Percentiles rank a stretch among this genome's conserved stretches.
Evolutionary conservation across 92 coral and sea anemone species (phyloP).

Genomic region (Zoanthus sociatus): DNA sequence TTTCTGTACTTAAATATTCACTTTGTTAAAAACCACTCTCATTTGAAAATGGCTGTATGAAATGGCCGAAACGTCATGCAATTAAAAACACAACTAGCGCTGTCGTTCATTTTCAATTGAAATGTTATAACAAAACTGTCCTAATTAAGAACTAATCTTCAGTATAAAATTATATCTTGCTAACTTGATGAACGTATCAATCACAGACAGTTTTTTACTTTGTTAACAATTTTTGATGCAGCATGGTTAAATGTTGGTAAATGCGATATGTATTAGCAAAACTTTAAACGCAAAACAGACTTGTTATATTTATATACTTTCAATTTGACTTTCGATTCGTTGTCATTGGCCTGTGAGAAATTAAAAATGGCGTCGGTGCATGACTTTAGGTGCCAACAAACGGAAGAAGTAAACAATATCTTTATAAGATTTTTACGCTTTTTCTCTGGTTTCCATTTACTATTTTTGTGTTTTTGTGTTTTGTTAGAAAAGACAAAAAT

Average conservation of each 20-base stretch:
- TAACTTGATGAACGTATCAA: no score
- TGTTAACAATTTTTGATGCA: slow-evolving; percentile 55
- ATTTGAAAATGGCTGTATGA: no score
- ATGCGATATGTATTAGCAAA: slow-evolving; percentile 61
- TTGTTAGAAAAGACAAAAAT: slow-evolving; percentile 20
- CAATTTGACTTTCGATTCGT: slow-evolving; percentile 45
- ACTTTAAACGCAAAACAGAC: slow-evolving; percentile 68
- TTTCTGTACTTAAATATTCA: no score
- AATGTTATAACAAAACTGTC: no score
- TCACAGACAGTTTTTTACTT: no score
- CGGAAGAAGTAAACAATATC: slow-evolving; percentile 40
- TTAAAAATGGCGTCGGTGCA: slow-evolving; percentile 57
- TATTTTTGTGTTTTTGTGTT: slow-evolving; percentile 79
- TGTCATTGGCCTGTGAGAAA: slow-evolving; percentile 79
- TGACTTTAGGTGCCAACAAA: slow-evolving; percentile 64
- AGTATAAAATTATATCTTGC: no score
- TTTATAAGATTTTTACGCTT: slow-evolving; percentile 66
- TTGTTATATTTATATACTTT: slow-evolving; percentile 18
- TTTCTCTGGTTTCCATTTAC: slow-evolving; percentile 73
- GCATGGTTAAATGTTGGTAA: slow-evolving; percentile 46
- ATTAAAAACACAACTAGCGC: no score
- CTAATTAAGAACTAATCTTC: no score
- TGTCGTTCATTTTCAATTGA: no score
- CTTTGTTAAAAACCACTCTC: no score
- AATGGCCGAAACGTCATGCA: no score